Conservation (phyloP, 2,113 vertebrate genomes). For the Struthidea cinerea region DNA sequence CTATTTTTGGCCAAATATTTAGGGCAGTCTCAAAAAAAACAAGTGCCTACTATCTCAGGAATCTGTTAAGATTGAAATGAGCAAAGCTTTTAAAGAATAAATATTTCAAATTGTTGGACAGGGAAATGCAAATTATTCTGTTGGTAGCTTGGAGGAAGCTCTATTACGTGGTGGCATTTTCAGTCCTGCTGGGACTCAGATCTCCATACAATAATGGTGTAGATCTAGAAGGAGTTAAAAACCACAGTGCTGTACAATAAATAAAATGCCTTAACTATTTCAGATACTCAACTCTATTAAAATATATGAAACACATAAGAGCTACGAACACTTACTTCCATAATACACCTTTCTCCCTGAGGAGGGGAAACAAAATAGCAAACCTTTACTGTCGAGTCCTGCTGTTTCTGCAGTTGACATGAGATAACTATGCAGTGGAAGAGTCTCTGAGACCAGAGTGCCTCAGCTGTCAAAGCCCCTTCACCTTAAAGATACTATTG, state of each 20-base stretch:
- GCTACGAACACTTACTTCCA: neutral
- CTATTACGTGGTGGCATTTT: neutral
- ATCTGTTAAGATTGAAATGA: neutral
- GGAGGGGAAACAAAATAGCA: neutral
- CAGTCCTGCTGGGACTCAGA: neutral
- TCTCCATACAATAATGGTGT: neutral
- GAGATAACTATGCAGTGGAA: neutral
- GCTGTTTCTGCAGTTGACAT: accelerated
- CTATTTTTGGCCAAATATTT: neutral
- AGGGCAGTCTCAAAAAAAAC: neutral
- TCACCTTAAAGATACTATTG: neutral
- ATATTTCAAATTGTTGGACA: neutral
- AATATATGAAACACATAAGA: neutral
- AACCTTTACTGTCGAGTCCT: neutral
- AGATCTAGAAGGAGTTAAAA: neutral
- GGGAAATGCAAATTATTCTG: neutral
- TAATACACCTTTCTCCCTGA: neutral
- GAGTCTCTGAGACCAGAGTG: neutral
- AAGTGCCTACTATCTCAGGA: neutral
- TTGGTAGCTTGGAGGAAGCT: neutral
- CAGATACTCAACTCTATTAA: neutral
- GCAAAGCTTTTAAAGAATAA: neutral
- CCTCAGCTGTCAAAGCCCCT: neutral
- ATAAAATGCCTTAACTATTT: neutral
- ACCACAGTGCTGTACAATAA: neutral